phyloP scores from a whole-genome alignment of 1,140 invertebrate genomes.

The Lordiphosa stackelbergi region DNA sequence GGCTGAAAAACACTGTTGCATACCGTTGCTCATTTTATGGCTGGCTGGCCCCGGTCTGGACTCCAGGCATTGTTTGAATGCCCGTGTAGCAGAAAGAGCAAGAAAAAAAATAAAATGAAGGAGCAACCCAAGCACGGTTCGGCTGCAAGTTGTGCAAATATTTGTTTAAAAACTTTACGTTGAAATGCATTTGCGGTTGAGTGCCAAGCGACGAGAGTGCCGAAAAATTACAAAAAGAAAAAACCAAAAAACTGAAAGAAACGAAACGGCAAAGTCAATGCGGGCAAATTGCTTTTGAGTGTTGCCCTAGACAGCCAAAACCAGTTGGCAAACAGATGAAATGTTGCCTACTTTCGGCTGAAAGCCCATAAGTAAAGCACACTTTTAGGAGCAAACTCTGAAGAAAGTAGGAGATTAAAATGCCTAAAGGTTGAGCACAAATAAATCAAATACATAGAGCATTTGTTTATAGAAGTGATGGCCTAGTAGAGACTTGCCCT shows the following conservation, averaged over 20 bases:
- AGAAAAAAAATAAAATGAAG: constrained; percentile 31
- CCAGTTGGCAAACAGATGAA: constrained; percentile 30
- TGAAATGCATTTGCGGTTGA: constrained; percentile 75
- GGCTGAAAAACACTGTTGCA: constrained; percentile 65
- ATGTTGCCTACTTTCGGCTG: constrained; percentile 25
- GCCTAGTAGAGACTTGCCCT: too few species aligned
- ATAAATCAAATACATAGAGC: too few species aligned
- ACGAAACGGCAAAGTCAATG: constrained; percentile 42
- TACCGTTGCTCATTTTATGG: constrained; percentile 75
- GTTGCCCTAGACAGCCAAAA: constrained; percentile 38
- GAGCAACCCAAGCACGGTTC: constrained; percentile 24
- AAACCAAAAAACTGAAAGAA: constrained; percentile 10
- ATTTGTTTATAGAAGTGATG: too few species aligned
- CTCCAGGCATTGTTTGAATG: constrained; percentile 66
- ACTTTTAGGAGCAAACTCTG: neutral
- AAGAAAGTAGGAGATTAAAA: neutral
- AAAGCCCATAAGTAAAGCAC: neutral
- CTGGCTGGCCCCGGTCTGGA: constrained; percentile 38
- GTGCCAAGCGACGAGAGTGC: constrained; percentile 59
- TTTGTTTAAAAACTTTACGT: constrained; percentile 76
- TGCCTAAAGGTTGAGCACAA: too few species aligned
- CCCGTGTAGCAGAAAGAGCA: constrained; percentile 21
- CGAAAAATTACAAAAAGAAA: constrained; percentile 39
- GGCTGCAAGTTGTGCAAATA: constrained; percentile 73
- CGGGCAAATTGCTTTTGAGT: constrained; percentile 66